These are phyloP conservation scores for Mya arenaria DNA, from an alignment of 1,140 invertebrate genomes.

Conservation along the genomic window DNA sequence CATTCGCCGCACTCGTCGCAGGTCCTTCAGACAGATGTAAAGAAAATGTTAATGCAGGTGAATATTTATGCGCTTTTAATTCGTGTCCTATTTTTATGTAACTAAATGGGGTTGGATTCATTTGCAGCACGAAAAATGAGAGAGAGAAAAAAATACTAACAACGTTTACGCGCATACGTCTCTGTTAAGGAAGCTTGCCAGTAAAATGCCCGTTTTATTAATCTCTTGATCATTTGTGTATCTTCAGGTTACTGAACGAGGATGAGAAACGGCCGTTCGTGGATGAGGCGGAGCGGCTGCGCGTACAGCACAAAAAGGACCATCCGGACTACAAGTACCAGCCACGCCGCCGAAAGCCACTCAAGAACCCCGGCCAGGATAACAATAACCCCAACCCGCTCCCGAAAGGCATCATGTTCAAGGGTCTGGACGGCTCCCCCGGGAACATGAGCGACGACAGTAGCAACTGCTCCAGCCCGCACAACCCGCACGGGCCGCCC, in stretches of 20 bases:
- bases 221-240: conserved; percentile 22
- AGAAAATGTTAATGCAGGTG: too few relatives aligned
- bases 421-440: conserved; percentile 69
- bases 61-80: too few relatives aligned
- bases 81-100: too few relatives aligned
- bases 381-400: conserved; percentile 64
- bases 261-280: conserved; percentile 95
- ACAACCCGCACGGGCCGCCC: conserved; percentile 74
- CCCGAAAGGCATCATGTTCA: conserved; percentile 68
- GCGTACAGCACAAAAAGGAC: conserved; percentile 93
- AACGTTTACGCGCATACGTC: too few relatives aligned
- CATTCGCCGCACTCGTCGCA: too few relatives aligned
- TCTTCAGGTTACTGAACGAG: conserved; percentile 88
- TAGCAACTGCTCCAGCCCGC: conserved; percentile 74
- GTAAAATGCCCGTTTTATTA: not conserved
- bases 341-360: conserved; percentile 86
- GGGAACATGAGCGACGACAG: conserved; percentile 73
- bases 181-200: too few relatives aligned
- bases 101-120: too few relatives aligned
- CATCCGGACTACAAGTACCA: conserved; percentile 97
- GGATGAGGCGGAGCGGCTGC: conserved; percentile 93
- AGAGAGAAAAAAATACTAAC: too few relatives aligned
- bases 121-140: too few relatives aligned
- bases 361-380: conserved; percentile 69
- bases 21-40: too few relatives aligned